These are phyloP conservation scores for Hololepta plana DNA, from an alignment of 2,888 invertebrate genomes.

Conservation along the genomic window DNA sequence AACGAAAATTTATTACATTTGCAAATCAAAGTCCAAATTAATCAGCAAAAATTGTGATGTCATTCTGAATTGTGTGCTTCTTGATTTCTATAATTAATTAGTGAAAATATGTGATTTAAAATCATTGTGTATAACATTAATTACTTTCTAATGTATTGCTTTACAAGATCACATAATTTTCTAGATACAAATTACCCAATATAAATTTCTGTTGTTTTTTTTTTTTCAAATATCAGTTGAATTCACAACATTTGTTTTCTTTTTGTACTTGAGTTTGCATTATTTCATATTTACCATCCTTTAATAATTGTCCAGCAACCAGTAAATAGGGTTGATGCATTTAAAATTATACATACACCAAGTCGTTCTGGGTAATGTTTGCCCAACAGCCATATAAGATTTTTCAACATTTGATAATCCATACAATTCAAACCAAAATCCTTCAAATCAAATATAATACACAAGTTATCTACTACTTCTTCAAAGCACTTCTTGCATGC, in stretches of 20 bases:
- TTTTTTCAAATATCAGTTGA: too few species aligned
- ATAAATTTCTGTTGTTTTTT: too few species aligned
- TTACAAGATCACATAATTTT: too few species aligned
- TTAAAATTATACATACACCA: constrained; percentile 57
- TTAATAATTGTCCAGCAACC: constrained; percentile 64
- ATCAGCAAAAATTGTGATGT: too few species aligned
- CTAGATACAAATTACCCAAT: too few species aligned
- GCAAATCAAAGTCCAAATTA: too few species aligned
- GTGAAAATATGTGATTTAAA: too few species aligned
- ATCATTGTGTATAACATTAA: too few species aligned
- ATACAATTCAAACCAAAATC: constrained; percentile 58
- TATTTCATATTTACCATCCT: constrained; percentile 36
- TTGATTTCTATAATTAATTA: too few species aligned
- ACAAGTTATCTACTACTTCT: constrained; percentile 59
- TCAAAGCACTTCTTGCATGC: constrained; percentile 63
- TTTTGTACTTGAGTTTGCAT: constrained; percentile 1
- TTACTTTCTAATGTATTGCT: too few species aligned
- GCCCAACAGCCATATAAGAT: constrained; percentile 58
- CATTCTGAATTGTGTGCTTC: too few species aligned
- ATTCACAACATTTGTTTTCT: too few species aligned
- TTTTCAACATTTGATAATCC: constrained; percentile 67
- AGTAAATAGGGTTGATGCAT: constrained; percentile 54
- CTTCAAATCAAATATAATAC: constrained; percentile 61
- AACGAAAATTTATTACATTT: neutral
- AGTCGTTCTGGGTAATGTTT: constrained; percentile 63